Conservation (phyloP, 1,140 invertebrate species). For the Thaumatotibia leucotreta region DNA sequence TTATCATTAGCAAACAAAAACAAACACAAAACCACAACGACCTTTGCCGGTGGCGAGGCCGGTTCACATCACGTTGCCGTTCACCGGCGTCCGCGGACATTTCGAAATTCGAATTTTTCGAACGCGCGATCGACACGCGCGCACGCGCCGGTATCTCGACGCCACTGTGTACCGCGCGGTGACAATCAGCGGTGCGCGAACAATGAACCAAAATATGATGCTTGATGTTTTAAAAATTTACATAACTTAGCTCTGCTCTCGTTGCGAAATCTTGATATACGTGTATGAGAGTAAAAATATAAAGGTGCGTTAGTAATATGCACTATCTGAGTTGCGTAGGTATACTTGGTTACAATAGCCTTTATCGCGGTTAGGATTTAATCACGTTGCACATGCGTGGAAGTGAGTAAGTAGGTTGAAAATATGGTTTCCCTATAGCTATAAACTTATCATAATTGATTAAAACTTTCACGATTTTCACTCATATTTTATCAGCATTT, state of each 20-base stretch:
- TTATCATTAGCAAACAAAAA: slow-evolving; percentile 29
- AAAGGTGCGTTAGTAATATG: no score
- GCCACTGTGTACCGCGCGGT: slow-evolving; percentile 47
- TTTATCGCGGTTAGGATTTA: no score
- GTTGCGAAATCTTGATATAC: background rate
- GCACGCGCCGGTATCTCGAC: slow-evolving; percentile 53
- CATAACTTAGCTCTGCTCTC: slow-evolving; percentile 12
- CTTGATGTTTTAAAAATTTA: slow-evolving; percentile 21
- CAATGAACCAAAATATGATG: slow-evolving; percentile 25
- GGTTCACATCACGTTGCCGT: slow-evolving; percentile 39
- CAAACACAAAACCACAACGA: slow-evolving; percentile 56
- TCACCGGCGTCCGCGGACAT: slow-evolving; percentile 39
- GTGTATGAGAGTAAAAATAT: background rate
- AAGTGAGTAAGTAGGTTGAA: no score
- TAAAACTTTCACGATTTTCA: no score
- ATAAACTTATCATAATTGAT: no score
- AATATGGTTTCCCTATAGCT: no score
- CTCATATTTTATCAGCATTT: no score
- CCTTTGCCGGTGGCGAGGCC: slow-evolving; percentile 36
- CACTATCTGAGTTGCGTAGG: no score
- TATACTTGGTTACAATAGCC: no score
- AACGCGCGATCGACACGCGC: slow-evolving; percentile 53
- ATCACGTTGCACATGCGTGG: no score
- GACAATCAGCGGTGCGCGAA: slow-evolving; percentile 23
- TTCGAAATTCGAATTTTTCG: slow-evolving; percentile 46